Evolutionary conservation across 2,888 invertebrate genomes (phyloP).

Genomic region (Himalopsyche japonica): DNA sequence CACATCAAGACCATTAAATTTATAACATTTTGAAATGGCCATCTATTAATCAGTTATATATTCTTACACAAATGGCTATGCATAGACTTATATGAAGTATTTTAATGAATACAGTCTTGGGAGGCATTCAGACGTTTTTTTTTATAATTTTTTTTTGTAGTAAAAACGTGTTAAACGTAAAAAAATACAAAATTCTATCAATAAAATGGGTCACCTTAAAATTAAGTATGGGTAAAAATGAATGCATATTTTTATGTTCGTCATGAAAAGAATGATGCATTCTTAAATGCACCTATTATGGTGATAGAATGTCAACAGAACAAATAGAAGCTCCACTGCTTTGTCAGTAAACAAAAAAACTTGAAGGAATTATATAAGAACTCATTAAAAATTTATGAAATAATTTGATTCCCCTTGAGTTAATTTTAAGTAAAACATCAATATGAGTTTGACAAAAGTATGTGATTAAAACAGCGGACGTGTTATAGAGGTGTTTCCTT

Average conservation of each 20-base stretch:
- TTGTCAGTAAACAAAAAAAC: neutral
- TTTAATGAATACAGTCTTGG: conserved; percentile 39
- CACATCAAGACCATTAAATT: conserved; percentile 22
- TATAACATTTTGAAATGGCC: conserved; percentile 27
- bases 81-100: conserved; percentile 31
- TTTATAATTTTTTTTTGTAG: conserved; percentile 54
- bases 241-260: conserved; percentile 10
- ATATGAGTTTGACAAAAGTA: conserved; percentile 19
- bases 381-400: neutral
- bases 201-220: conserved; percentile 37
- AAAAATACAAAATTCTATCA: conserved; percentile 53
- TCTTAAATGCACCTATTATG: neutral
- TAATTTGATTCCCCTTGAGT: neutral
- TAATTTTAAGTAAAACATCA: conserved; percentile 22
- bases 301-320: neutral
- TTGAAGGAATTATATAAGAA: conserved; percentile 3
- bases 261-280: neutral
- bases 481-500: neutral
- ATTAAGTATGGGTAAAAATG: conserved; percentile 33
- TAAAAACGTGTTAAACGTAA: conserved; percentile 47
- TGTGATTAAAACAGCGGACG: conserved; percentile 1
- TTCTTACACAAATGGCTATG: conserved; percentile 34
- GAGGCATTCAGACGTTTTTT: conserved; percentile 43
- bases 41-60: conserved; percentile 24
- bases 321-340: neutral